Base-by-base conservation (phyloP, 2,888 invertebrate species). In the Limnephilus rhombicus region DNA sequence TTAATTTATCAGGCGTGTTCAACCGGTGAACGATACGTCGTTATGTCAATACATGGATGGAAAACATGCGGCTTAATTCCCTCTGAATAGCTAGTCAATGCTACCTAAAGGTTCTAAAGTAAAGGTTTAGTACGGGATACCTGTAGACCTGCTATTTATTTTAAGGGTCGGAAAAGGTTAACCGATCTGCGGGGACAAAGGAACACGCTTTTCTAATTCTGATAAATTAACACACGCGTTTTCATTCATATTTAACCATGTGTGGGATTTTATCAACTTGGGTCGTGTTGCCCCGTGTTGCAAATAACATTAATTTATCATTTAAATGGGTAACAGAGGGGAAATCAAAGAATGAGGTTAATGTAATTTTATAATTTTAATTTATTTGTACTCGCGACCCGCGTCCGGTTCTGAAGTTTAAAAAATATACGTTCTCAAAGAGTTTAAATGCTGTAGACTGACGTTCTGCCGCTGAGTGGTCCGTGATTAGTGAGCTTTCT, bases 191-290 rank as follows among this genome's bases (percentile, higher is more conserved):
- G 68, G 68, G 68, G 68, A 68, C 68, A 68, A 68, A 68, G n/a
- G 68, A 68, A 68, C 68, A 68, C 24, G 68, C 68, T 68, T 68
- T 68, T 68, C 68, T 68, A 68, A n/a, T 68, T 68, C 68, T 68
- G 68, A 68, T 68, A 68, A 68, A 68, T 68, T 24, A 68, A 68
- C 68, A 31, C 34, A 82, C 34, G 34, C 18, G 82, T 34, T 82
- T 82, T 82, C 18, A 82, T 82, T 82, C 82, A 82, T 34, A 31
- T 82, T 82, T 82, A 31, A 34, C 82, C 34, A 82, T 31, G 29
- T 82, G 82, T 68, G 24, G 68, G 68, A 82, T 34, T 82, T 82
- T 34, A 15, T 82, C 31, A 82, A 82, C 31, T 31, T 15, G 13
- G 82, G 29, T 34, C 34, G 34, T 82, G 34, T 34, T 7, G 29